Conservation (phyloP, 1,140 invertebrate species). For the Solenopsis fugax region DNA sequence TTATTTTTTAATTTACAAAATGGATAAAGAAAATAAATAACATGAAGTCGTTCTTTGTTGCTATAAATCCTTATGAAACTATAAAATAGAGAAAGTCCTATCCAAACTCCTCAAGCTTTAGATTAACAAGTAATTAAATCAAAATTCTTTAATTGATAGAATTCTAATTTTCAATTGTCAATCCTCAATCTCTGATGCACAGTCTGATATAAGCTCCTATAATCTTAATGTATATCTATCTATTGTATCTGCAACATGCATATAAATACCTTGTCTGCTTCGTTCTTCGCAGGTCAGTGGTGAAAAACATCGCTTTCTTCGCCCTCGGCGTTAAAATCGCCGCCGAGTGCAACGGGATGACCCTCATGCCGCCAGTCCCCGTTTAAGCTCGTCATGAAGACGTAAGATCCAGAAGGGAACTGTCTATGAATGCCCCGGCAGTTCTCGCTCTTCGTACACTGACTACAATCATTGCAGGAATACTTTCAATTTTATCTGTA, state of each 20-base stretch:
- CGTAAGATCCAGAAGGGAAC: background rate
- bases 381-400: conserved; percentile 53
- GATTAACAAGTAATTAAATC: too few species aligned
- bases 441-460: background rate
- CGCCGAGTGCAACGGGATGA: conserved; percentile 89
- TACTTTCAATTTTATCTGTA: background rate
- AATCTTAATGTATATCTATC: too few species aligned
- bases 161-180: too few species aligned
- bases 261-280: conserved; percentile 11
- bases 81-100: too few species aligned
- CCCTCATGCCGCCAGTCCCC: conserved; percentile 84
- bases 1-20: too few species aligned
- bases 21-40: too few species aligned
- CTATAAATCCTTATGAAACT: too few species aligned
- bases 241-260: background rate
- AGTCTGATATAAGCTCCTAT: too few species aligned
- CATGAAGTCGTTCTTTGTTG: too few species aligned
- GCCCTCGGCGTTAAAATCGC: conserved; percentile 90
- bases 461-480: background rate
- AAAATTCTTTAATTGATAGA: too few species aligned
- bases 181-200: too few species aligned
- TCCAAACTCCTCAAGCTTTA: too few species aligned
- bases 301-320: conserved; percentile 91
- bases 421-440: background rate
- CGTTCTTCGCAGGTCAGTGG: conserved; percentile 88